These are phyloP conservation scores for Pollenia griseotomentosa DNA, from an alignment of 2,888 invertebrate species.

Conservation along the genomic window DNA sequence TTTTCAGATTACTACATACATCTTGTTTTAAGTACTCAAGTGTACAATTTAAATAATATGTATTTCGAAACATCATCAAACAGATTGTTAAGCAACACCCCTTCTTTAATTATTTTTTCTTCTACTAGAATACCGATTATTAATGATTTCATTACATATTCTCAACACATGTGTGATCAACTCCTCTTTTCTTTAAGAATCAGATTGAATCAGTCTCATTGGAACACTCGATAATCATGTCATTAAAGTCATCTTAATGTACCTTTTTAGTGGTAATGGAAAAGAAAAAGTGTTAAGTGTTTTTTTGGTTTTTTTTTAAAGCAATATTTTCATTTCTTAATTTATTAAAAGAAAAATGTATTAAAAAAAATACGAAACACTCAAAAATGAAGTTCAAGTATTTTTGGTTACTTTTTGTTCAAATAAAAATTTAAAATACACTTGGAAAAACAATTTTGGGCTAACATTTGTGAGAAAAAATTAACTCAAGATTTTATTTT, in stretches of 20 bases:
- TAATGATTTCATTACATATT: conserved; percentile 62
- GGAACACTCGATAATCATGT: conserved; percentile 57
- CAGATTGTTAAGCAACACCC: conserved; percentile 46
- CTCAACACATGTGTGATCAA: conserved; percentile 65
- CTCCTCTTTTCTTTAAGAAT: conserved; percentile 38
- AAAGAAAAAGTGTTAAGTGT: conserved; percentile 75
- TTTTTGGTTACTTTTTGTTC: neutral
- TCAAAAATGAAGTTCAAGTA: conserved; percentile 23
- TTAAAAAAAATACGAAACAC: conserved; percentile 28
- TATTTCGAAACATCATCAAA: conserved; percentile 47
- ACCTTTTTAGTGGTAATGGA: conserved; percentile 39
- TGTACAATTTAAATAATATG: conserved; percentile 23
- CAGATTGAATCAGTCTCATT: neutral
- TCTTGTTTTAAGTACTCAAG: conserved; percentile 42
- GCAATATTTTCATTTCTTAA: conserved; percentile 47
- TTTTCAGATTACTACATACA: conserved; percentile 7
- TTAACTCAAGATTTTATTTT: neutral
- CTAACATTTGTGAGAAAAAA: neutral
- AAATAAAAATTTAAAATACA: neutral
- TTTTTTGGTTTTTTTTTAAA: conserved; percentile 66
- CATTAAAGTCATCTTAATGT: conserved; percentile 57
- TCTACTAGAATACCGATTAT: conserved; percentile 27
- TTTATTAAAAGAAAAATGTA: conserved; percentile 24
- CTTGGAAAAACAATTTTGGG: neutral
- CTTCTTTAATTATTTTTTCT: conserved; percentile 5